Percentiles rank a stretch among this genome's conserved stretches.
Evolutionary conservation across 2,888 invertebrate species (phyloP).

Genomic region (Argyra leucocephala): DNA sequence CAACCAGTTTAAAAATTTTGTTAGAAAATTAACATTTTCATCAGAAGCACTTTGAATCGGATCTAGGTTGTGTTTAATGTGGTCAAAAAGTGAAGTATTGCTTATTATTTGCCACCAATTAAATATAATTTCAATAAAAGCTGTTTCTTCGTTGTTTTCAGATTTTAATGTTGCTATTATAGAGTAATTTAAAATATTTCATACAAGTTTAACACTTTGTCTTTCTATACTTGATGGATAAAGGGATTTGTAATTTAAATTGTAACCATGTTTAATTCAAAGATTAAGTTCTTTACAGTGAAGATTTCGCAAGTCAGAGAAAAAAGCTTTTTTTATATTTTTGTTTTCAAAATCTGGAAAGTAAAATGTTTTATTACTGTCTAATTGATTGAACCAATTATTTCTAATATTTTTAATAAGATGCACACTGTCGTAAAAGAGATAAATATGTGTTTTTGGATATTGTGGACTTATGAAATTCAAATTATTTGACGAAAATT

Average conservation of each 20-base stretch:
- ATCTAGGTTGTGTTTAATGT: background rate
- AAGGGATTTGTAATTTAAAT: background rate
- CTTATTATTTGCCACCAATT: background rate
- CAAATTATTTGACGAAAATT: background rate
- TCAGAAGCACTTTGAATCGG: background rate
- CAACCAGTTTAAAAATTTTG: background rate
- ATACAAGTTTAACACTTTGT: background rate
- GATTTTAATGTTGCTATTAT: background rate
- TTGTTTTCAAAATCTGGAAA: background rate
- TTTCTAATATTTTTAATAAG: slow-evolving; percentile 9
- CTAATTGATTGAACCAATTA: slow-evolving; percentile 7
- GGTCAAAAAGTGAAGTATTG: background rate
- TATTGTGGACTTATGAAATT: background rate
- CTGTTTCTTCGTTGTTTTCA: background rate
- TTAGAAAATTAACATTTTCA: background rate
- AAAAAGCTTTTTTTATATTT: background rate
- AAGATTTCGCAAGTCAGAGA: background rate
- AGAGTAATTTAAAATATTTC: background rate
- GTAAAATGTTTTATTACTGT: background rate
- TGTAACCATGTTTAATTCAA: background rate
- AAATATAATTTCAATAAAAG: background rate
- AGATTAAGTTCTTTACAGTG: background rate
- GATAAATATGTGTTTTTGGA: background rate
- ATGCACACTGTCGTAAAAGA: background rate
- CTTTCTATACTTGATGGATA: background rate